Percentiles rank a stretch among this genome's conserved stretches.
These are phyloP conservation scores for Chamaedrilus cognettii DNA, from an alignment of 2,888 invertebrate species.

Conservation along the genomic window DNA sequence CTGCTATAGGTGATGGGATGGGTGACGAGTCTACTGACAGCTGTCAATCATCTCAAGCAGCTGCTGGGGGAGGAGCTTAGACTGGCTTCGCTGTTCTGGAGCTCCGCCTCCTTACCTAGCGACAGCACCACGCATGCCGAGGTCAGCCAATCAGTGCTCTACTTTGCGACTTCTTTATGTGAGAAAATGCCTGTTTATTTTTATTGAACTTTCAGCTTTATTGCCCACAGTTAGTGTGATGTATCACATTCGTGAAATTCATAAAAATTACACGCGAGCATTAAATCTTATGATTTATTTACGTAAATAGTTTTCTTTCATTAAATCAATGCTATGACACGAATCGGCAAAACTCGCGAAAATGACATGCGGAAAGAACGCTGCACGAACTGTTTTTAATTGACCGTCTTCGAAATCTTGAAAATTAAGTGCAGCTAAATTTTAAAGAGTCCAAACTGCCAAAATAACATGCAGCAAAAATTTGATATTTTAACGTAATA, in stretches of 20 bases:
- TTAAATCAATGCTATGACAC: too few relatives aligned
- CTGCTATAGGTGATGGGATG: background rate
- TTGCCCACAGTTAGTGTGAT: background rate
- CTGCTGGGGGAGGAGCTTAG: background rate
- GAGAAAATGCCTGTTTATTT: too few relatives aligned
- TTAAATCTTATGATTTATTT: background rate
- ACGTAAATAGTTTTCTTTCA: background rate
- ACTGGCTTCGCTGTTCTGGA: background rate
- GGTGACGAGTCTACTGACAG: background rate
- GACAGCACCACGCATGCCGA: background rate
- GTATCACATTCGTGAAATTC: too few relatives aligned
- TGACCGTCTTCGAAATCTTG: too few relatives aligned
- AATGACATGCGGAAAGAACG: too few relatives aligned
- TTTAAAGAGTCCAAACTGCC: too few relatives aligned
- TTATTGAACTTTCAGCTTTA: background rate
- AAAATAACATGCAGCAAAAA: too few relatives aligned
- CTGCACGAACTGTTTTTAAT: too few relatives aligned
- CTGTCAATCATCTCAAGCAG: constrained; percentile 1
- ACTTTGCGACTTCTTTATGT: background rate
- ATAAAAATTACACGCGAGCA: too few relatives aligned
- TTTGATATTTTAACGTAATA: too few relatives aligned
- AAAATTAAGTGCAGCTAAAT: too few relatives aligned
- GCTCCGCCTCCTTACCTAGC: background rate
- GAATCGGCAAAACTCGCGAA: too few relatives aligned
- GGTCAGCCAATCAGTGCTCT: background rate